A percentile compares a stretch with the other conserved stretches of the same genome.
Evolutionary conservation across 64 coral and sea anemone genomes (phyloP).

Genomic region (Acropora yongei): DNA sequence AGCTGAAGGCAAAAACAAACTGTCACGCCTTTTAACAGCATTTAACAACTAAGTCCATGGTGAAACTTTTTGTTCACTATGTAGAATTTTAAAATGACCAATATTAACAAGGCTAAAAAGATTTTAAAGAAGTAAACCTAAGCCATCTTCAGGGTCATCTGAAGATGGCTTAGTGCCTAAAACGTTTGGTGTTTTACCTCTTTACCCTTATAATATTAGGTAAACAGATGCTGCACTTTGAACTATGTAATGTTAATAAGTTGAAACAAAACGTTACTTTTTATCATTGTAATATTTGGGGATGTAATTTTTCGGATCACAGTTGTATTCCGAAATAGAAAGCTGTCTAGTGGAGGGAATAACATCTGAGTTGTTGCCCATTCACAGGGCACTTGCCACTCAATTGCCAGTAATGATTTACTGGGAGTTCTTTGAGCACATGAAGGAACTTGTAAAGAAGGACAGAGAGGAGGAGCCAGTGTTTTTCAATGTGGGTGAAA

Average conservation of each 20-base stretch:
- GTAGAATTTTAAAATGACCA: constrained; percentile 29
- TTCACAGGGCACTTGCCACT: constrained; percentile 14
- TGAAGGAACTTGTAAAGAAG: constrained; percentile 1
- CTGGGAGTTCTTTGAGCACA: not conserved
- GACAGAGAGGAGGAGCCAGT: no score
- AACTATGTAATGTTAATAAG: not conserved
- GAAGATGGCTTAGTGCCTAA: constrained; percentile 3
- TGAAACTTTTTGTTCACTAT: not conserved
- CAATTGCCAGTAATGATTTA: not conserved
- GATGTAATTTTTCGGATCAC: constrained; percentile 2
- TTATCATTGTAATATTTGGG: constrained; percentile 26
- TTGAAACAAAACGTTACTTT: constrained; percentile 34
- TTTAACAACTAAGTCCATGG: no score
- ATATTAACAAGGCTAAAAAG: constrained; percentile 16
- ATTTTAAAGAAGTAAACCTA: constrained; percentile 24
- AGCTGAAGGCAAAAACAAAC: not conserved
- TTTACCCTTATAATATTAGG: constrained; percentile 2
- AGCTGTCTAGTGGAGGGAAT: constrained; percentile 19
- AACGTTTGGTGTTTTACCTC: not conserved
- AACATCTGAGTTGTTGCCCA: not conserved
- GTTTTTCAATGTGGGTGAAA: no score
- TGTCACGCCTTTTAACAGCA: no score
- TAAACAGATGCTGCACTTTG: constrained; percentile 11
- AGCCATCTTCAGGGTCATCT: constrained; percentile 31
- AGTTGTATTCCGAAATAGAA: not conserved